Percentiles rank a stretch among this genome's conserved stretches.
Conservation (phyloP, 2,113 vertebrate genomes). For the Pomatorhinus ruficollis region DNA sequence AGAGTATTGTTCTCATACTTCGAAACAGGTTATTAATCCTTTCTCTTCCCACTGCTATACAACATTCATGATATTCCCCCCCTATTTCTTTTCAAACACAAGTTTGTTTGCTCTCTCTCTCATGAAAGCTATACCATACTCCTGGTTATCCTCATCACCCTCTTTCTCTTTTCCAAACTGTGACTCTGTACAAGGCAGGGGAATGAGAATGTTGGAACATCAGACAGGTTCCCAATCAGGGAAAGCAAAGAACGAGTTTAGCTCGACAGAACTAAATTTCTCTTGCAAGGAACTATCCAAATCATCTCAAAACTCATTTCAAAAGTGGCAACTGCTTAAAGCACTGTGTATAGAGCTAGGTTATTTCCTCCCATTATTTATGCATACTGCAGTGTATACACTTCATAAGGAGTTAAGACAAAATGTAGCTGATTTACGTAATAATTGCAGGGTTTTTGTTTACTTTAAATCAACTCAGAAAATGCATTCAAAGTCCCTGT, state of each 20-base stretch:
- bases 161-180: neutral
- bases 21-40: neutral
- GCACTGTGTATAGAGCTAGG: neutral
- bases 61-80: neutral
- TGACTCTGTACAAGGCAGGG: neutral
- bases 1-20: neutral
- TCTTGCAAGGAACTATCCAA: neutral
- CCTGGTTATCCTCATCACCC: neutral
- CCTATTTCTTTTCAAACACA: neutral
- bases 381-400: neutral
- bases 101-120: neutral
- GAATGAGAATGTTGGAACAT: neutral
- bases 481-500: neutral
- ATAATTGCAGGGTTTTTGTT: neutral
- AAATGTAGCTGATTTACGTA: neutral
- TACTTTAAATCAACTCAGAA: neutral
- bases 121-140: neutral
- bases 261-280: neutral
- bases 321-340: neutral
- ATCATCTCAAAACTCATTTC: neutral
- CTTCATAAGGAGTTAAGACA: neutral
- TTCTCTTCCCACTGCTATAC: neutral
- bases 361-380: neutral
- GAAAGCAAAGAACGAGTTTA: neutral
- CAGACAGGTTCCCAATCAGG: neutral